A percentile compares a stretch with the other conserved stretches of the same genome.
Evolutionary conservation across 2,113 vertebrate genomes (phyloP).

Genomic region (Pygathrix nemaeus): DNA sequence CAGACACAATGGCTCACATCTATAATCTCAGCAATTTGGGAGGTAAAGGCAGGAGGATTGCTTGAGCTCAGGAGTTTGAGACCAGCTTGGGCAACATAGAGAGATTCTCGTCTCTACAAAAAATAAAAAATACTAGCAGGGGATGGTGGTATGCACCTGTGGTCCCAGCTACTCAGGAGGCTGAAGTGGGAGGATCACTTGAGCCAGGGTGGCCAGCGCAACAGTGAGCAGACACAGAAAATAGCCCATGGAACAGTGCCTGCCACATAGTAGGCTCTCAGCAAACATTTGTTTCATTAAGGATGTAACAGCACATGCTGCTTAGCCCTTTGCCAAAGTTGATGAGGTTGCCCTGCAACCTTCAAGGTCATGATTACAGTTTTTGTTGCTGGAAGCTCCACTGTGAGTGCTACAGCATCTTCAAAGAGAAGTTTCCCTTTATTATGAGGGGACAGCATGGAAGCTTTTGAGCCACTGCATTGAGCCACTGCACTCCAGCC

Average conservation of each 20-base stretch:
- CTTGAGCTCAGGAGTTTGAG: too few species aligned
- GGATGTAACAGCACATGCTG: neutral
- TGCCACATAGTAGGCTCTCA: neutral
- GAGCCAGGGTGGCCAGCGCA: too few species aligned
- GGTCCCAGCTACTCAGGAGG: too few species aligned
- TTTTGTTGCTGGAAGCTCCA: conserved; percentile 1
- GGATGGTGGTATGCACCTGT: too few species aligned
- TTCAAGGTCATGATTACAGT: neutral
- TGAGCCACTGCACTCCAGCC: too few species aligned
- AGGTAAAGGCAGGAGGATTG: too few species aligned
- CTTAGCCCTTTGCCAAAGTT: neutral
- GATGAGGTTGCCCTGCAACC: neutral
- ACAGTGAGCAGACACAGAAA: neutral
- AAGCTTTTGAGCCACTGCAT: neutral
- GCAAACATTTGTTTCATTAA: neutral
- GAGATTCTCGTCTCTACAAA: too few species aligned
- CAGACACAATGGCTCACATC: too few species aligned
- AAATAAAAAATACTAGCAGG: too few species aligned
- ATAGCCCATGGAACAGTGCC: neutral
- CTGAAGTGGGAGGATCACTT: too few species aligned
- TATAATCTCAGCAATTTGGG: too few species aligned
- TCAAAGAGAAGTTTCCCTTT: conserved; percentile 28
- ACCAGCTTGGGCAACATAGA: too few species aligned
- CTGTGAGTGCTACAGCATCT: neutral
- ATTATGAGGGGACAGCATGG: neutral